Evolutionary conservation across 2,888 invertebrate species (phyloP).

Genomic region (Diarsia dahlii): DNA sequence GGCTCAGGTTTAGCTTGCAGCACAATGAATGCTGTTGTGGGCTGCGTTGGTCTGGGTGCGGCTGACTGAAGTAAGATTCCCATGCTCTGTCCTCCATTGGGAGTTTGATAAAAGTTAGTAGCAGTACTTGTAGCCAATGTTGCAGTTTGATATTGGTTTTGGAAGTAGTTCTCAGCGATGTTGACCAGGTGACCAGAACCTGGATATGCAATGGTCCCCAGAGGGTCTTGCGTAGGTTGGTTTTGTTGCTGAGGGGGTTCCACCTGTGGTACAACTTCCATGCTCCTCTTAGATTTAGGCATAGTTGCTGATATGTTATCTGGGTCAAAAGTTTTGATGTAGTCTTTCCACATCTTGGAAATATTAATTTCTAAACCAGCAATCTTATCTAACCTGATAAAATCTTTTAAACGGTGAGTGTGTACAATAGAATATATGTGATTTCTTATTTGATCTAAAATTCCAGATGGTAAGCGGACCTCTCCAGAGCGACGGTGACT

Average conservation of each 20-base stretch:
- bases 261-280: constrained; percentile 76
- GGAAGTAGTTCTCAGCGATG: constrained; percentile 89
- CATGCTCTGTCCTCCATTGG: constrained; percentile 85
- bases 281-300: constrained; percentile 86
- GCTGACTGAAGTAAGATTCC: constrained; percentile 85
- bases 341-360: constrained; percentile 91
- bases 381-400: constrained; percentile 89
- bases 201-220: constrained; percentile 83
- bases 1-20: constrained; percentile 86
- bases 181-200: constrained; percentile 88
- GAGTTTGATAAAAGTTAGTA: constrained; percentile 87
- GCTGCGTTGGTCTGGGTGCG: constrained; percentile 81
- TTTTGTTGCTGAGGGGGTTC: constrained; percentile 72
- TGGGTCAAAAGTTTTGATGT: constrained; percentile 89
- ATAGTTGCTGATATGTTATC: constrained; percentile 88
- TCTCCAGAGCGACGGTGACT: constrained; percentile 89
- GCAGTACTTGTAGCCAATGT: constrained; percentile 79
- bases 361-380: constrained; percentile 90
- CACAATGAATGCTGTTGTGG: constrained; percentile 85
- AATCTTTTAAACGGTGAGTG: constrained; percentile 88
- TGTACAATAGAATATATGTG: constrained; percentile 90
- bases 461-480: constrained; percentile 86
- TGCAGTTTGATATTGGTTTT: constrained; percentile 86
- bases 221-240: constrained; percentile 79
- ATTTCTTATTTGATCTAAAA: constrained; percentile 89